Base-by-base conservation (phyloP, 1,140 invertebrate genomes). In the Oncopodura yosiiana region DNA sequence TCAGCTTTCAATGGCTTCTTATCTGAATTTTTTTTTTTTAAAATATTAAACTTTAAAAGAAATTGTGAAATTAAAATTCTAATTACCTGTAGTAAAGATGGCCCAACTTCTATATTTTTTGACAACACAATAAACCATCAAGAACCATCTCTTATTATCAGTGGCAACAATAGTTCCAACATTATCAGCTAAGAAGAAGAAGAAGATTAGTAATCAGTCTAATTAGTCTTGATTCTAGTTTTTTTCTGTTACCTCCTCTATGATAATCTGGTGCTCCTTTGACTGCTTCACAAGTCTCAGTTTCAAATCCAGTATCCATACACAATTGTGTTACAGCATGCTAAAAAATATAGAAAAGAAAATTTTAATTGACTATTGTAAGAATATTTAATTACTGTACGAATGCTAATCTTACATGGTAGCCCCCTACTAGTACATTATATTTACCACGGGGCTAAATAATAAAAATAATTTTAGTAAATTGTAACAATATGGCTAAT, bases 91-190 rank as follows among this genome's bases (percentile, higher is more conserved):
- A 3, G 44, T 45, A 4, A 50, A 32, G 21, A 49, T 30, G 6
- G 45, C 45, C 54, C 54, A 56, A 37, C 21, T 26, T 26, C 39
- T 37, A 11, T 27, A 43, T 26, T 56, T 42, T 23, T 56, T 42
- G 18, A 27, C 21, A 23, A 36, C 36, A 30, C 54, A 56, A 11
- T 32, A 32, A 37, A 44, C 38, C 48, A 56, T 50, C 18, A 56
- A 23, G 12, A 56, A 8, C 30, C 44, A 56, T n/a, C 18, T 43
- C 2, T 44, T 6, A 26, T 56, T 56, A 19, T 56, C 54, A 0
- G 54, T 56, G 2, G 32, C 34, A 3, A 56, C 54, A 18, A 56
- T 49, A 19, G 54, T 56, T 3, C 12, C 54, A 14, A 49, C 48
- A 21, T 30, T 34, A 18, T 56, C 54, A 12, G 44, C 54, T 56